These are phyloP conservation scores for Thymelicus acteon DNA, from an alignment of 2,888 invertebrate species.

Conservation along the genomic window DNA sequence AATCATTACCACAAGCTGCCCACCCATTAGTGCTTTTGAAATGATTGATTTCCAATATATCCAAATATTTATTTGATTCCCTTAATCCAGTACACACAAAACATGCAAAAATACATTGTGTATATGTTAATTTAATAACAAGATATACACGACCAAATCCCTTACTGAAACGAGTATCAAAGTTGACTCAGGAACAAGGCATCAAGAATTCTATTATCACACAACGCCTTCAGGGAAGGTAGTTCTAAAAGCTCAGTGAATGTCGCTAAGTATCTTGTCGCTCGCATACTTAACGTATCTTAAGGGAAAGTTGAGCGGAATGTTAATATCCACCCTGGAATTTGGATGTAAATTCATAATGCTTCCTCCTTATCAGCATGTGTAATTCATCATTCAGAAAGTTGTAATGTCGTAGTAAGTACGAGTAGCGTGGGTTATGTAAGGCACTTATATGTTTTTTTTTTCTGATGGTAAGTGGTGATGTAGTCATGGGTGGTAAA, in stretches of 20 bases:
- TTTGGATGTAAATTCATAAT: conserved; percentile 17
- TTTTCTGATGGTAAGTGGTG: too few species aligned
- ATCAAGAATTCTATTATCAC: conserved; percentile 20
- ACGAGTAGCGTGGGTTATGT: too few species aligned
- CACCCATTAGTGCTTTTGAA: too few species aligned
- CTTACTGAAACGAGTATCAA: background rate
- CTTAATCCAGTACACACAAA: too few species aligned
- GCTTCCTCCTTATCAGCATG: background rate
- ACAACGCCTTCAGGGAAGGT: conserved; percentile 5
- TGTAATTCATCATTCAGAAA: background rate
- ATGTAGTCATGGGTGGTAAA: too few species aligned
- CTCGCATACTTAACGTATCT: conserved; percentile 24
- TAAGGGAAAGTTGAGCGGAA: conserved; percentile 23
- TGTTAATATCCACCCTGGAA: conserved; percentile 25
- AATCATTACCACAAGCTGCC: too few species aligned
- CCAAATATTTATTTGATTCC: too few species aligned
- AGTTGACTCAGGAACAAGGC: conserved; percentile 11
- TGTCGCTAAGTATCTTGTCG: conserved; percentile 25
- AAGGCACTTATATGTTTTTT: too few species aligned
- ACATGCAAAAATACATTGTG: too few species aligned
- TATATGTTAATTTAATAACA: too few species aligned
- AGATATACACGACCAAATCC: too few species aligned
- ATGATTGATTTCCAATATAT: too few species aligned
- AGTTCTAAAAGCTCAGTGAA: background rate
- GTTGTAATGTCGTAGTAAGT: background rate